These are phyloP conservation scores for Sarcophaga subvicina DNA, from an alignment of 2,888 invertebrate genomes.

Conservation along the genomic window DNA sequence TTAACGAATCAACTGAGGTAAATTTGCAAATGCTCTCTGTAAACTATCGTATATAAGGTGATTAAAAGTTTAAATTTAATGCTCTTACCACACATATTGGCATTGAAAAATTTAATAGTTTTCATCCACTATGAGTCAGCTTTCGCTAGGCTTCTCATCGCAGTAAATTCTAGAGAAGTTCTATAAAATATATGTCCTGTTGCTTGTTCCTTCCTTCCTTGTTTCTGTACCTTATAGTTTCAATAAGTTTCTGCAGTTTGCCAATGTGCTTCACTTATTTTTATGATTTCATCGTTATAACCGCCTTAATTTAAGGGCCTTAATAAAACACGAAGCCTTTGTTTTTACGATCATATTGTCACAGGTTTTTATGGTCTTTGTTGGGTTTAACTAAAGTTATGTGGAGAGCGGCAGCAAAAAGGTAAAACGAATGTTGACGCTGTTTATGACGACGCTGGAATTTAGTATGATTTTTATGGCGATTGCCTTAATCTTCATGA, in stretches of 20 bases:
- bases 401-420: not conserved
- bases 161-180: not conserved
- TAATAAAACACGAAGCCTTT: slow-evolving; percentile 5
- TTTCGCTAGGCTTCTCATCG: not conserved
- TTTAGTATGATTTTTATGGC: slow-evolving; percentile 49
- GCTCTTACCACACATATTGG: too few species aligned
- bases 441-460: slow-evolving; percentile 21
- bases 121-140: too few species aligned
- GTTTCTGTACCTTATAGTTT: not conserved
- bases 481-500: slow-evolving; percentile 18
- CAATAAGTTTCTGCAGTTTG: too few species aligned
- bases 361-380: slow-evolving; percentile 42
- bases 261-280: not conserved
- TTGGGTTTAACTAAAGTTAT: slow-evolving; percentile 34
- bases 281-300: slow-evolving; percentile 20
- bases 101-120: too few species aligned
- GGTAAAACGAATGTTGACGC: slow-evolving; percentile 10
- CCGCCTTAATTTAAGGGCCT: slow-evolving; percentile 27
- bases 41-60: too few species aligned
- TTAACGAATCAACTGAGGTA: too few species aligned
- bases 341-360: slow-evolving; percentile 56
- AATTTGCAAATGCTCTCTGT: too few species aligned
- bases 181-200: not conserved
- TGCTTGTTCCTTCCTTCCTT: not conserved
- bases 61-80: too few species aligned